Base-by-base conservation (phyloP, 2,888 invertebrate genomes). In the Maniola hyperantus region DNA sequence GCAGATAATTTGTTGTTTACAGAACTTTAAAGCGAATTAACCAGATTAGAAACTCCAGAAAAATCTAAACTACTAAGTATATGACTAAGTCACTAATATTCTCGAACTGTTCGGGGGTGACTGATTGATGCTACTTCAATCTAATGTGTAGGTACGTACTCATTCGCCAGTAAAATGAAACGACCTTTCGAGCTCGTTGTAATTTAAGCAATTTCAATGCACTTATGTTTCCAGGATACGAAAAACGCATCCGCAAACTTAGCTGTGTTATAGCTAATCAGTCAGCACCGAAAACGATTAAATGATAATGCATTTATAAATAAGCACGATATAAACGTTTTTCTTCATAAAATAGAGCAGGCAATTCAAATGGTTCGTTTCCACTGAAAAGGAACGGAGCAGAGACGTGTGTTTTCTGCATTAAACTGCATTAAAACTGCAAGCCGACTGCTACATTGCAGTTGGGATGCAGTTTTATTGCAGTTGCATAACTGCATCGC, bases 201-300 rank as follows among this genome's bases (percentile, higher is more conserved):
- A 46, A 63, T 67, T 60, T 59, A 60, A 44, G 39, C 65, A 53
- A 44, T 65, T 60, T 54, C 54, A 60, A 65, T 51, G 15, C 62
- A 66, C 60, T n/a, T 48, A 33, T 42, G 18, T 59, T 70, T 70
- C 66, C 70, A 66, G 68, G 66, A 68, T 63, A 66, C 60, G 60
- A 62, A 26, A 62, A 61, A 60, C 61, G 60, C 61, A 64, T 68
- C 64, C 70, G 68, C 61, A 66, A 58, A 67, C 64, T 58, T 65
- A 58, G 65, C 48, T 62, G 33, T 42, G 53, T 65, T 53, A 66
- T 53, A 66, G 42, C 53, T n/a, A 66, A 70, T 58, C 34, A 57
- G 33, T 51, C 20, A 67, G 48, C 33, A 42, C 13, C 53, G 58
- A 42, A 50, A 48, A 44, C 48, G 42, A 65, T 64, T 55, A 57